Evolutionary conservation across 1,140 invertebrate genomes (phyloP).

Genomic region (Drosophila suzukii): DNA sequence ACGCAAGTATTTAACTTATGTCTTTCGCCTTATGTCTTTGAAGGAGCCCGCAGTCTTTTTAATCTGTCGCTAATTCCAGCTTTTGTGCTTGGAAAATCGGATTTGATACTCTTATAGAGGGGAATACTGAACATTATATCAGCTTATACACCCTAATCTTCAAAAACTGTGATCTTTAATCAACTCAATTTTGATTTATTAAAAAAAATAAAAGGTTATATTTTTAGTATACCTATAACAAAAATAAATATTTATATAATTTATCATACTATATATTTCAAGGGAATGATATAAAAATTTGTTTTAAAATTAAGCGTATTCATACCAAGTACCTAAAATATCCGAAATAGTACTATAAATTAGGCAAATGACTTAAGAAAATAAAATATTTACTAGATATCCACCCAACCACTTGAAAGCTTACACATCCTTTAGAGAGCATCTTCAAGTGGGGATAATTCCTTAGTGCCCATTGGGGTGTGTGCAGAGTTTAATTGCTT

Average conservation of each 20-base stretch:
- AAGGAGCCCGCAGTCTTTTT: constrained; percentile 7
- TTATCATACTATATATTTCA: no score
- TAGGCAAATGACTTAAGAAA: neutral
- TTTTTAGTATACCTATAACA: no score
- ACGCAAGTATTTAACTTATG: constrained; percentile 37
- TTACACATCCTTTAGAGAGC: constrained; percentile 8
- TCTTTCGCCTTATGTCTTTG: constrained; percentile 13
- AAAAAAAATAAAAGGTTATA: no score
- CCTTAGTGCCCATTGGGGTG: neutral
- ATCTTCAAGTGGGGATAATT: constrained; percentile 8
- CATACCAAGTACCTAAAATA: neutral
- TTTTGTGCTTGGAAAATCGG: constrained; percentile 21
- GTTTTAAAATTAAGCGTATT: no score
- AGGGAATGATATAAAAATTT: no score
- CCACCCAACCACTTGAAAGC: neutral
- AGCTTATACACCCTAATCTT: no score
- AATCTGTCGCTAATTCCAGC: constrained; percentile 28
- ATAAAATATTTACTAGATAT: neutral
- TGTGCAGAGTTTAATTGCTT: constrained; percentile 59
- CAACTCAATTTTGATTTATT: no score
- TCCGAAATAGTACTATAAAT: neutral
- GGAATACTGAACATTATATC: neutral
- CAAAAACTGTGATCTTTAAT: no score
- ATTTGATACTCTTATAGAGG: neutral
- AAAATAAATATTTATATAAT: no score